Percentiles rank a stretch among this genome's conserved stretches.
phyloP scores from a whole-genome alignment of 2,113 vertebrate genomes.

The Orientallactaga bullata region DNA sequence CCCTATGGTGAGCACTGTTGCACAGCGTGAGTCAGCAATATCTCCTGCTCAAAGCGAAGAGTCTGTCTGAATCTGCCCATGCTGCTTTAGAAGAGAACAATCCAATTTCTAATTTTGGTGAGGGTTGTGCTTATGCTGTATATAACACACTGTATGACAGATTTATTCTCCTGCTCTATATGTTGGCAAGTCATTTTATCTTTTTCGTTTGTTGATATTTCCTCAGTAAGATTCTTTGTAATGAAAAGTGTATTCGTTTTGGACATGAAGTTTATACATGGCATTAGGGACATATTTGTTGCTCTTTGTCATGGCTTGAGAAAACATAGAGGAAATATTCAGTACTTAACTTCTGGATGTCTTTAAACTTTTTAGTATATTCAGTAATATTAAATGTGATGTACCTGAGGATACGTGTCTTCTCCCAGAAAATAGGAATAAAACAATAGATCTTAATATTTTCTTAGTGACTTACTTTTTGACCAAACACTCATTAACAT shows the following conservation, averaged over 20 bases:
- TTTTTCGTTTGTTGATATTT: background rate
- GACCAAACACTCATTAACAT: no score
- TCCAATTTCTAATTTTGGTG: background rate
- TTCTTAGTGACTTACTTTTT: no score
- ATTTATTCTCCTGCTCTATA: background rate
- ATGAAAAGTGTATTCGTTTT: no score
- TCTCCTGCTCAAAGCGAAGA: background rate
- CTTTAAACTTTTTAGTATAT: background rate
- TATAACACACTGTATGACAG: background rate
- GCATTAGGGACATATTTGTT: background rate
- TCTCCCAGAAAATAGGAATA: background rate
- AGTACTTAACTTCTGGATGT: background rate
- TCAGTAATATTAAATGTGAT: background rate
- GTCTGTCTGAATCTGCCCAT: background rate
- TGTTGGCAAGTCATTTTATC: background rate
- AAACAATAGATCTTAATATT: no score
- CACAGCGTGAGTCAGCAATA: background rate
- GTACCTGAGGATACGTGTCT: background rate
- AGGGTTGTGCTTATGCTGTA: no score
- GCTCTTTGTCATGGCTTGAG: background rate
- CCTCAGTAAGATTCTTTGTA: background rate
- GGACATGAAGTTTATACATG: background rate
- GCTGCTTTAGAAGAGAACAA: background rate
- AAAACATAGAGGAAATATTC: background rate
- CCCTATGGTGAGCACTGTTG: fast-evolving